These are phyloP conservation scores for Alcedo atthis DNA, from an alignment of 2,797 vertebrate genomes.

Conservation along the genomic window DNA sequence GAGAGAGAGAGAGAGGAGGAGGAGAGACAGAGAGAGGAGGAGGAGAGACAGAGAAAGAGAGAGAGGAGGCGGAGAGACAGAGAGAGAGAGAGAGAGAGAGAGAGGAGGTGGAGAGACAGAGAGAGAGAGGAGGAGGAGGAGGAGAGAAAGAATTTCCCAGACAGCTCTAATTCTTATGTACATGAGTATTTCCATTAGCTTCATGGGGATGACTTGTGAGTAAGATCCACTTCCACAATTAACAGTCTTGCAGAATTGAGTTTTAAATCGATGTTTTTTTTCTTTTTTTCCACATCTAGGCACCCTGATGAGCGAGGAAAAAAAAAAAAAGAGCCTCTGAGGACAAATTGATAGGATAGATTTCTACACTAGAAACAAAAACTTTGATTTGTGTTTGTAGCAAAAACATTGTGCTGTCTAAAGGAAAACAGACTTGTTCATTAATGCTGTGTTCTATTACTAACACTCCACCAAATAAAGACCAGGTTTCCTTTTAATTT, in stretches of 20 bases:
- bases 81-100: no score
- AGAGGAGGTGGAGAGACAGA: no score
- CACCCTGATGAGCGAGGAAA: background rate
- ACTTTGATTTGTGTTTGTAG: conserved; percentile 24
- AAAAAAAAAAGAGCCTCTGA: conserved; percentile 2
- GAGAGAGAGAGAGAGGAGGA: no score
- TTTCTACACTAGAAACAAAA: conserved; percentile 27
- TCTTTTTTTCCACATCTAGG: background rate
- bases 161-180: background rate
- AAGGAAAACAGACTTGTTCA: background rate
- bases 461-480: background rate
- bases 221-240: conserved; percentile 24
- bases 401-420: background rate
- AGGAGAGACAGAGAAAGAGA: no score
- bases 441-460: background rate
- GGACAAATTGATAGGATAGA: conserved; percentile 17
- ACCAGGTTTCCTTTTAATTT: background rate
- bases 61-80: no score
- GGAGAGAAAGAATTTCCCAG: background rate
- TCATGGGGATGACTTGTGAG: background rate
- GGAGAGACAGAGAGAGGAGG: background rate
- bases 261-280: background rate
- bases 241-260: background rate
- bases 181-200: background rate
- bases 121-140: no score